A percentile compares a stretch with the other conserved stretches of the same genome.
Evolutionary conservation across 92 coral and sea anemone genomes (phyloP).

Genomic region (Siderastrea radians): DNA sequence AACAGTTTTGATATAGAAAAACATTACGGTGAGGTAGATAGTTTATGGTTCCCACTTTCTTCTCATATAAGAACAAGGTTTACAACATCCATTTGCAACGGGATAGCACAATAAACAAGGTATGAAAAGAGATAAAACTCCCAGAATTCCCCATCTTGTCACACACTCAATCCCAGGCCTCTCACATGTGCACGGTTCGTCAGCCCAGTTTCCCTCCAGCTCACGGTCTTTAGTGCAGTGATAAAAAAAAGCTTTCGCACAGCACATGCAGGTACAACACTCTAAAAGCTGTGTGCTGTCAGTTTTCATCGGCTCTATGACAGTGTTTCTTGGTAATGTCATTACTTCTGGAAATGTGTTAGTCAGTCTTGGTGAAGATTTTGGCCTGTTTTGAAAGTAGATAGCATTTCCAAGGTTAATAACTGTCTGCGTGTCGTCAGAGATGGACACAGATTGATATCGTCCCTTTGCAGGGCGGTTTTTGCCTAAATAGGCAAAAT

Average conservation of each 20-base stretch:
- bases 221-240: conserved; percentile 91
- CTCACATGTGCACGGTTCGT: conserved; percentile 76
- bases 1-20: too few species aligned
- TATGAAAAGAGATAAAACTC: conserved; percentile 67
- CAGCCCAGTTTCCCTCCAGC: conserved; percentile 67
- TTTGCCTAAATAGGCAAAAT: conserved; percentile 21
- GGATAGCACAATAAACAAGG: conserved; percentile 81
- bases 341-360: not conserved
- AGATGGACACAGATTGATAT: not conserved
- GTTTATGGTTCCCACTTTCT: conserved; percentile 5
- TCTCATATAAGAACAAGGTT: not conserved
- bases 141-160: conserved; percentile 77
- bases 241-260: conserved; percentile 86
- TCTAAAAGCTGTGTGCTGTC: conserved; percentile 65
- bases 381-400: not conserved
- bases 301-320: conserved; percentile 1
- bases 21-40: too few species aligned
- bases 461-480: not conserved
- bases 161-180: conserved; percentile 68
- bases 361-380: not conserved
- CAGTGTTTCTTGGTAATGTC: not conserved
- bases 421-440: not conserved
- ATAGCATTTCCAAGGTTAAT: conserved; percentile 23
- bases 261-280: conserved; percentile 91
- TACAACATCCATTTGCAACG: conserved; percentile 66